Conservation (phyloP, 2,113 vertebrate species). For the Centrocercus urophasianus region DNA sequence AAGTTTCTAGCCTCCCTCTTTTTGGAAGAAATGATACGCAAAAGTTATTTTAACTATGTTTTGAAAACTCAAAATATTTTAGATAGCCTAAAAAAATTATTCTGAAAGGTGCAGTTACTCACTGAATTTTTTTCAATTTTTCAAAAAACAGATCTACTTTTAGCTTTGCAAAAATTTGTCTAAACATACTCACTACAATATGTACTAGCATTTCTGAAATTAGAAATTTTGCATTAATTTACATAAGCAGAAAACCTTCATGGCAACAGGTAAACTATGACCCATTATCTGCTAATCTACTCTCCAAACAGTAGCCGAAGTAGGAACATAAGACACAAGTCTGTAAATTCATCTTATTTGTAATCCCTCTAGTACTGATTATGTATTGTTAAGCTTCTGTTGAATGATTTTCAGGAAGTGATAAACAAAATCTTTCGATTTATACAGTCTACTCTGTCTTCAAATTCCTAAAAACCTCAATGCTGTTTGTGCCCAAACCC, state of each 20-base stretch:
- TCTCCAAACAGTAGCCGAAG: background rate
- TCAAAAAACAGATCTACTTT: background rate
- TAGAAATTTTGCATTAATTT: background rate
- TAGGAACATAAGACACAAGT: background rate
- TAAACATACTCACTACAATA: background rate
- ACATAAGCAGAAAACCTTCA: background rate
- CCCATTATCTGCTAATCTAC: background rate
- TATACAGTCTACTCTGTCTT: background rate
- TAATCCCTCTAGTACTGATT: background rate
- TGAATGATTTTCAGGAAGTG: background rate
- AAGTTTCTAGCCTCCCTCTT: background rate
- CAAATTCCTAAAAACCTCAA: background rate
- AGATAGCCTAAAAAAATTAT: conserved; percentile 4
- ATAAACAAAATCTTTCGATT: background rate
- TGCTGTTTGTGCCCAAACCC: background rate
- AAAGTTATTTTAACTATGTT: conserved; percentile 4
- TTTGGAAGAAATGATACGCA: background rate
- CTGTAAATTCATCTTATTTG: background rate
- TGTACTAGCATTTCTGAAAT: background rate
- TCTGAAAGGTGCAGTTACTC: conserved; percentile 3
- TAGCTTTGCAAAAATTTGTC: background rate
- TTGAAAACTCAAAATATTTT: background rate
- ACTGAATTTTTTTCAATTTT: background rate
- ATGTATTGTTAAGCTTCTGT: background rate
- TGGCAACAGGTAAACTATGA: background rate